phyloP scores from a whole-genome alignment of 2,113 vertebrate genomes.

The Oryctolagus cuniculus region DNA sequence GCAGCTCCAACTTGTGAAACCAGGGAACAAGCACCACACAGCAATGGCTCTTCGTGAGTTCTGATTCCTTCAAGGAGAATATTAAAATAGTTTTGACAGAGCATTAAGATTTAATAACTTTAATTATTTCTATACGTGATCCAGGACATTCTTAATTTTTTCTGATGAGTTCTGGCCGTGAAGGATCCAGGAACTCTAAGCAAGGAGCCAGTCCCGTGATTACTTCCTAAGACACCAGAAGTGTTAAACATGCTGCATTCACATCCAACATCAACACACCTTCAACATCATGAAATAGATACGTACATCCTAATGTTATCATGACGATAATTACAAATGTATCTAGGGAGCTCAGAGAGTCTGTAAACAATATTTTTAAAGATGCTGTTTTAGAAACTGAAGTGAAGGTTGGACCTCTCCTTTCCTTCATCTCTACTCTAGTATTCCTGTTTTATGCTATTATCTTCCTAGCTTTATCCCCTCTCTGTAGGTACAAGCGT shows the following conservation, averaged over 20 bases:
- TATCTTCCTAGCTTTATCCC: background rate
- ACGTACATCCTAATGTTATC: no score
- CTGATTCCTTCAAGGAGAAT: background rate
- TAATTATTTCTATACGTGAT: background rate
- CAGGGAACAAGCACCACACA: no score
- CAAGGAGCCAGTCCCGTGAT: background rate
- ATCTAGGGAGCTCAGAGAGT: no score
- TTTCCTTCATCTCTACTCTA: background rate
- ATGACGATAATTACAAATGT: background rate
- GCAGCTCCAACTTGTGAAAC: background rate
- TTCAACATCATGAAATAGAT: background rate
- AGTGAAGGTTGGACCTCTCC: background rate
- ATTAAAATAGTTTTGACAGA: background rate
- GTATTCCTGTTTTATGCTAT: background rate
- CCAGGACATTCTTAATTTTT: background rate
- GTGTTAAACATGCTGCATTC: background rate
- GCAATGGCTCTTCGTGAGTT: rapidly evolving
- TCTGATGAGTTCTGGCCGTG: background rate
- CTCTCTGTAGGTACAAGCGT: background rate
- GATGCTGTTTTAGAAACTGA: background rate
- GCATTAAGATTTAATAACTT: background rate
- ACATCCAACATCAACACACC: background rate
- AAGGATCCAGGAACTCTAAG: background rate
- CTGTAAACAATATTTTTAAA: background rate
- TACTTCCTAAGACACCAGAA: background rate